These are phyloP conservation scores for Lates calcarifer DNA, from an alignment of 2,113 vertebrate species.

Conservation along the genomic window DNA sequence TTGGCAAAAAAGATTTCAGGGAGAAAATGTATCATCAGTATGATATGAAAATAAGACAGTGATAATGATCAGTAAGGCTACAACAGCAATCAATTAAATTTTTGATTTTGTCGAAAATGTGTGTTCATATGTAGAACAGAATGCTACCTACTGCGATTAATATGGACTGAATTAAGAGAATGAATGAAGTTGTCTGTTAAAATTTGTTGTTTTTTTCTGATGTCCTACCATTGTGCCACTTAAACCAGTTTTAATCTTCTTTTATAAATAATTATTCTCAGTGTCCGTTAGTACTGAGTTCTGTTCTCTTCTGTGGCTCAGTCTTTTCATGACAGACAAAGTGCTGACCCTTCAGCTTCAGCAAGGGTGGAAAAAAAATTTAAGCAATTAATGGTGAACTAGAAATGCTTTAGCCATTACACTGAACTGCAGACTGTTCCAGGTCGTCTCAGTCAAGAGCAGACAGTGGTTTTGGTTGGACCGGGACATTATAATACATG, in stretches of 20 bases:
- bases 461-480: slow-evolving; percentile 39
- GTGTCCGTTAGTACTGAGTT: background rate
- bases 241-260: no score
- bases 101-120: background rate
- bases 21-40: background rate
- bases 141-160: background rate
- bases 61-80: background rate
- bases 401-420: slow-evolving; percentile 53
- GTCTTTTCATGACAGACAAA: slow-evolving; percentile 37
- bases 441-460: background rate
- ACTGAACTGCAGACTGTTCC: slow-evolving; percentile 3
- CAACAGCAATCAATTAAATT: background rate
- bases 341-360: slow-evolving; percentile 24
- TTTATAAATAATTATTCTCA: no score
- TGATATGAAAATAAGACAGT: background rate
- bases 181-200: background rate
- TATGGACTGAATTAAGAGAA: background rate
- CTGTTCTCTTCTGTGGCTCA: slow-evolving; percentile 1
- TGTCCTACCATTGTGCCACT: background rate
- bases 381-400: slow-evolving; percentile 53
- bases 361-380: slow-evolving; percentile 2
- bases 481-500: slow-evolving; percentile 28
- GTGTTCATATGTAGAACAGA: background rate
- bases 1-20: background rate
- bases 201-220: background rate